These are phyloP conservation scores for Cancer borealis DNA, from an alignment of 2,888 invertebrate species.

Conservation along the genomic window DNA sequence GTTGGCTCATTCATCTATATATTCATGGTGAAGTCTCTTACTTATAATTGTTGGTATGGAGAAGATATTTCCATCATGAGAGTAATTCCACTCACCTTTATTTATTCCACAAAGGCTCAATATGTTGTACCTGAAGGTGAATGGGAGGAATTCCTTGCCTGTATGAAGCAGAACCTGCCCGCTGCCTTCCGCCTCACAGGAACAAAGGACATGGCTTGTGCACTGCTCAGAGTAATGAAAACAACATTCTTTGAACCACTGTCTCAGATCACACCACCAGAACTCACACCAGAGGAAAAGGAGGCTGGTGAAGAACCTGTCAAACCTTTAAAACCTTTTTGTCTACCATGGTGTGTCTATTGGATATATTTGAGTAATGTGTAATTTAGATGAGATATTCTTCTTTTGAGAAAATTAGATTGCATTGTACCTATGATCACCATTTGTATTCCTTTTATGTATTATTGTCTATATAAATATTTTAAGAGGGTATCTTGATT, in stretches of 20 bases:
- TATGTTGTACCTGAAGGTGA: conserved; percentile 91
- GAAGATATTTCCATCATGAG: not conserved
- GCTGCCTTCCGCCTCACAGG: conserved; percentile 97
- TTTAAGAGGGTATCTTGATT: not conserved
- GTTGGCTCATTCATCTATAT: too few species aligned
- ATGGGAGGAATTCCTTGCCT: conserved; percentile 89
- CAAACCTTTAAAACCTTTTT: conserved; percentile 83
- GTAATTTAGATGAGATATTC: not conserved
- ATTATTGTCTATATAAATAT: not conserved
- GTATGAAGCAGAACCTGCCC: conserved; percentile 91
- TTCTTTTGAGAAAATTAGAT: not conserved
- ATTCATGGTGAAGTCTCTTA: too few species aligned
- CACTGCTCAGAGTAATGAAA: conserved; percentile 89
- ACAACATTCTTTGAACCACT: conserved; percentile 91
- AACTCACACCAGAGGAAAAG: conserved; percentile 78
- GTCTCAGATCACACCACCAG: conserved; percentile 80
- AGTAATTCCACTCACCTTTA: not conserved
- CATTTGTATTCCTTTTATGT: not conserved
- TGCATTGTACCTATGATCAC: not conserved
- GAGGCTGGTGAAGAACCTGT: conserved; percentile 79
- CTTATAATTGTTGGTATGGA: too few species aligned
- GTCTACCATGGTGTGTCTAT: conserved; percentile 87
- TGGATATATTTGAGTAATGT: not conserved
- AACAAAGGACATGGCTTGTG: conserved; percentile 82
- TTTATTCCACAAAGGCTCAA: conserved; percentile 83